Percentiles rank a stretch among this genome's conserved stretches.
Evolutionary conservation across 2,888 invertebrate genomes (phyloP).

Genomic region (Ochropacha duplaris): DNA sequence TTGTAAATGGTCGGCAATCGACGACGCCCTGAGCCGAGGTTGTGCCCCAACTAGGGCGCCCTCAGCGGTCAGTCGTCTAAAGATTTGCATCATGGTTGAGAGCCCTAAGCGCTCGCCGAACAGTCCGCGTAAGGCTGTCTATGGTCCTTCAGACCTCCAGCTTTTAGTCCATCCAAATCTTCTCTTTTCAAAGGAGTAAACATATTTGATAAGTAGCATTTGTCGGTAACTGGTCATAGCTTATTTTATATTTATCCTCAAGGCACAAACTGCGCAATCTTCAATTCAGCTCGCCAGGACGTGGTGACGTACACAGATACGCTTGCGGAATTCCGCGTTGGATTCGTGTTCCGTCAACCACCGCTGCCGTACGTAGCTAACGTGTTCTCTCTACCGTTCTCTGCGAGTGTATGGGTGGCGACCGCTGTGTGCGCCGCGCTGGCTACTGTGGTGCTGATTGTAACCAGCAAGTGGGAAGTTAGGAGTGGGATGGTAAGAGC

Average conservation of each 20-base stretch:
- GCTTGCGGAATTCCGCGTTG: constrained; percentile 64
- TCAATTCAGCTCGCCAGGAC: constrained; percentile 41
- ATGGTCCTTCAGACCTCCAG: too few species aligned
- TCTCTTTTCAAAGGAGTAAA: too few species aligned
- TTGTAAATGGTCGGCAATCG: too few species aligned
- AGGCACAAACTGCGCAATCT: constrained; percentile 60
- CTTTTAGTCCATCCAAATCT: too few species aligned
- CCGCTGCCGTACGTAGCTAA: constrained; percentile 85
- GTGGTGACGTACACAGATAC: constrained; percentile 74
- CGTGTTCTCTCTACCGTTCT: constrained; percentile 85
- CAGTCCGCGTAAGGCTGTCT: too few species aligned
- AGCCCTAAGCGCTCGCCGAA: too few species aligned
- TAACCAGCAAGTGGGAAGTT: constrained; percentile 63
- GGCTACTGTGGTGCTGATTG: constrained; percentile 54
- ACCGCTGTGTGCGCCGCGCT: constrained; percentile 62
- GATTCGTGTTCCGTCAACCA: constrained; percentile 86
- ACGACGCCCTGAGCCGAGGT: too few species aligned
- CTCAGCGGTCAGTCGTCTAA: too few species aligned
- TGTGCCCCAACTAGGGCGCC: too few species aligned
- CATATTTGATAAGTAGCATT: too few species aligned
- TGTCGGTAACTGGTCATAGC: background rate
- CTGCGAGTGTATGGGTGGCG: constrained; percentile 83
- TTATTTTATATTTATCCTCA: background rate
- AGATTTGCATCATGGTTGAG: too few species aligned
- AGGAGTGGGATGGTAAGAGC: constrained; percentile 33